phyloP scores from a whole-genome alignment of 1,140 invertebrate species.

The Myzus persicae region DNA sequence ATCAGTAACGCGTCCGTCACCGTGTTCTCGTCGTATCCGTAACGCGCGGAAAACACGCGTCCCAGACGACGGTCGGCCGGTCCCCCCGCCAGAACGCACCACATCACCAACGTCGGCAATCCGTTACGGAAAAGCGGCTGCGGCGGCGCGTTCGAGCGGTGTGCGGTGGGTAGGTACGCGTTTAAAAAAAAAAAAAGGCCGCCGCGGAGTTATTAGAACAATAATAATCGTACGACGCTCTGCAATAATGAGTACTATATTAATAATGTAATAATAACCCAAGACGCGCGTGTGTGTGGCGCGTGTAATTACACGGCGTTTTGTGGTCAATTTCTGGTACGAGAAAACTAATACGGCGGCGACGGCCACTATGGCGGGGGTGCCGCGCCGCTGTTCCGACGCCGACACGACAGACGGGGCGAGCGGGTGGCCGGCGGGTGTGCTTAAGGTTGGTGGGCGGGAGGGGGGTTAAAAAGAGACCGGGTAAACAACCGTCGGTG shows the following conservation, averaged over 20 bases:
- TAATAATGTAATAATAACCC: neutral
- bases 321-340: neutral
- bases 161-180: neutral
- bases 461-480: conserved; percentile 29
- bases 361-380: neutral
- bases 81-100: neutral
- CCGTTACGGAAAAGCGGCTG: neutral
- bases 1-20: neutral
- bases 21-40: neutral
- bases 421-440: neutral
- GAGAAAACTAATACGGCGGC: neutral
- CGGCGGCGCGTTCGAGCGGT: neutral
- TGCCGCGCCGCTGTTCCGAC: neutral
- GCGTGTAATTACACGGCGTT: neutral
- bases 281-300: neutral
- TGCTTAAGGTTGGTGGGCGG: neutral
- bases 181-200: too few species aligned
- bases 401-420: neutral
- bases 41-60: conserved; percentile 30
- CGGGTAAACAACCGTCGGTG: conserved; percentile 52
- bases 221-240: neutral
- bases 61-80: neutral
- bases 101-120: neutral
- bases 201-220: neutral
- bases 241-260: neutral